Base-by-base conservation (phyloP, 1,140 invertebrate genomes). In the Plutomurus gul region DNA sequence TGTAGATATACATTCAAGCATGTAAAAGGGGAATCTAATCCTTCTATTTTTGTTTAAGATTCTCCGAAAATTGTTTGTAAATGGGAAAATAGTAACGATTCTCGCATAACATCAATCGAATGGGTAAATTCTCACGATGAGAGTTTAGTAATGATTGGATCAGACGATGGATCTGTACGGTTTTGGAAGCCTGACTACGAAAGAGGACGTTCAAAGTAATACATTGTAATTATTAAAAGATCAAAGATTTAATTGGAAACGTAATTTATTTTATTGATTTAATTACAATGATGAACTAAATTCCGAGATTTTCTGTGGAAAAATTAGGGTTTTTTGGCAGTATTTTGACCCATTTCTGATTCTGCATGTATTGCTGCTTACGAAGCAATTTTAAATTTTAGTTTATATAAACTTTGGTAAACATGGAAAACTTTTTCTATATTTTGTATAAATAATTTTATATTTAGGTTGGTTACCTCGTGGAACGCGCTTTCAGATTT, bases 121-220 rank as follows among this genome's bases (percentile, higher is more conserved):
- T 95, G 95, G 86, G 87, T 97, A n/a, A 97, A 98, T 88, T 89
- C 92, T 72, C 95, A 97, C 85, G 93, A 96, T 85, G 89, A 91
- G 75, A 88, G 92, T 30, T 86, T 95, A 78, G 86, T 95, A 25
- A 88, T 94, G 86, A 89, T 91, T 71, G 82, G 82, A 22, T 70
- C 90, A 81, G 93, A 95, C 86, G 92, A 95, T 86, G 94, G 94
- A 36, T 89, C 92, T 60, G 88, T 96, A 18, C 89, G 92, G 83
- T 85, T 96, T 10, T 96, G 90, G 90, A 87, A 86, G 73, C 81
- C 84, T 5, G 79, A 80, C 25, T 85, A 86, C 18, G 78, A 86
- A 5, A 84, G 78, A 11, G 84, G 76, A 84, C 91, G 85, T 27
- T 90, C 91, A 11, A 85, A 60, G 79, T 80, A 80, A 73, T n/a